Base-by-base conservation (phyloP, 2,888 invertebrate genomes). In the Ichneumoninae sp. region DNA sequence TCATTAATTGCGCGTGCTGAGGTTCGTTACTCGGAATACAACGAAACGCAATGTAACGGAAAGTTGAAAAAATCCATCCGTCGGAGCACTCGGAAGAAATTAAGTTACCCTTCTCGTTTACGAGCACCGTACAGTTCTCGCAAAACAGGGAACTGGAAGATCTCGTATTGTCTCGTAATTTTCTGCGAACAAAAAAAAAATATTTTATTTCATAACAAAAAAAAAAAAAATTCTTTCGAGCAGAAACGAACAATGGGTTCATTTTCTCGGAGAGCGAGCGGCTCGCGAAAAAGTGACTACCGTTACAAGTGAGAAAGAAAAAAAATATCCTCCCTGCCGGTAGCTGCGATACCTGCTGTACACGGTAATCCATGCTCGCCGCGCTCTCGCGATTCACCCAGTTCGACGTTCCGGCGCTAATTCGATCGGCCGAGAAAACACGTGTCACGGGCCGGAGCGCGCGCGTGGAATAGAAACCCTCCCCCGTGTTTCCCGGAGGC, bases 391-490 rank as follows among this genome's bases (percentile, higher is more conserved):
- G 69, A 68, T 82, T 75, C 54, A 60, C 36, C 63, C 71, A 50
- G 71, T 79, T 82, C 68, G 50, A 63, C 70, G 78, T 81, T 40
- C 52, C 63, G 65, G 36, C 44, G 85, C 85, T 88, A 88, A 88
- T 88, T 88, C 81, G 83, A 87, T 79, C 79, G 85, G 66, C 79
- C 81, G 88, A 87, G 87, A 88, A 88, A 88, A 88, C 88, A 87
- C 87, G 87, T 88, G 88, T 88, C 78, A 78, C 76, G 65, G 73
- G 36, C 60, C 22, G 57, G 54, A 47, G 75, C 70, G 60, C 36
- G 36, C 57, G 73, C 47, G 74, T 70, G 76, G 57, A 76, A 63
- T 63, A 63, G 26, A 33, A 30, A 16, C 13, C 16, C 30, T 36
- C 68, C 66, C 85, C 71, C 82, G 82, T 83, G 80, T 83, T 83